Base-by-base conservation (phyloP, 1,140 invertebrate species). In the Physella acuta region DNA sequence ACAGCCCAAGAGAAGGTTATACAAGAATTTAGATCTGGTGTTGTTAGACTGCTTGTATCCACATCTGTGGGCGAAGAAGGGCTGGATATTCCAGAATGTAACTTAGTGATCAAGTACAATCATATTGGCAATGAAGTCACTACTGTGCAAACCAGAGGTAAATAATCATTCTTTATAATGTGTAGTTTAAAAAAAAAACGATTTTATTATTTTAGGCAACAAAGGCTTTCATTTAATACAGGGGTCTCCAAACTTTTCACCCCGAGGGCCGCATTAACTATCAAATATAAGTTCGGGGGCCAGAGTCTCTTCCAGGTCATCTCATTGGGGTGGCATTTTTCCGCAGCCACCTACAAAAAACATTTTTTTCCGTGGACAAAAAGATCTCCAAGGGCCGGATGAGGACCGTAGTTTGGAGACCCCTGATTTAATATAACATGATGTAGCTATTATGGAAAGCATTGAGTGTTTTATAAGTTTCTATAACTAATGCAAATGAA, bases 41-140 rank as follows among this genome's bases (percentile, higher is more conserved):
- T 70, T 20, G 58, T 74, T 0, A 72, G 75, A 30, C 63, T 77
- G 11, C 24, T 79, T 51, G 72, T 81, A 3, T 75, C 84, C 3
- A 86, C 85, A 34, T 76, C 79, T 11, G 82, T 86, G 17, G 81
- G 79, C 8, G 83, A 86, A 66, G 85, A 86, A 71, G 85, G 85
- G 3, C 66, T 86, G 24, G 84, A 86, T 66, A 78, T 86, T 51
- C 77, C 77, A 1, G 72, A 79, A 33, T 86, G 85, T 70, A 82
- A 83, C 71, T 51, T 85, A 3, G 79, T 85, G 26, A 76, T 86
- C 58, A 73, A 78, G 20, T 86, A 86, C 71, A 82, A 84, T 65
- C 76, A 82, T 67, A 76, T 82, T 11, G 81, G 82, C 24, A 85
- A 85, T 75, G 81, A 82, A 63, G 83, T 85, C 28, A 79, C 82